Percentiles rank a stretch among this genome's conserved stretches.
Evolutionary conservation across 2,888 invertebrate genomes (phyloP).

Genomic region (Asteroscopus sphinx): DNA sequence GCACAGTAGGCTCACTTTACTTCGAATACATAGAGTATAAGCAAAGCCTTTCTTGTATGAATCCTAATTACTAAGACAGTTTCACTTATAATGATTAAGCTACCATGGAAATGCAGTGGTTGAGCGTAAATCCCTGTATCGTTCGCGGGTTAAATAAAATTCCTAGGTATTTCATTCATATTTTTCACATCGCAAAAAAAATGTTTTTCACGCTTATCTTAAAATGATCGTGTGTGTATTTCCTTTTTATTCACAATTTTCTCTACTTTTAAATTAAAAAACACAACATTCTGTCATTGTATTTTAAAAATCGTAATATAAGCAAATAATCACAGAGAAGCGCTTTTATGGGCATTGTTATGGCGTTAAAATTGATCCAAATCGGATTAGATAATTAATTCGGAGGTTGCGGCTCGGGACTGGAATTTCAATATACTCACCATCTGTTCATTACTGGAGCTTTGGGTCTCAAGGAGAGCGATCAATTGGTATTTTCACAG

Average conservation of each 20-base stretch:
- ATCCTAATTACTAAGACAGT: too few species aligned
- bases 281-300: background rate
- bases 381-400: slow-evolving; percentile 52
- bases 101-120: too few species aligned
- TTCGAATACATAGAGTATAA: too few species aligned
- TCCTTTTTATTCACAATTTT: background rate
- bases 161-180: background rate
- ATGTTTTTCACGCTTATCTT: background rate
- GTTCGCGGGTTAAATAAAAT: too few species aligned
- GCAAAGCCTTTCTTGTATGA: too few species aligned
- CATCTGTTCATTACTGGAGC: slow-evolving; percentile 34
- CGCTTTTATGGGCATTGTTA: slow-evolving; percentile 53
- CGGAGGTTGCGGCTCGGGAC: slow-evolving; percentile 11
- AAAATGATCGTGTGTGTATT: background rate
- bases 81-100: too few species aligned
- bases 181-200: too few species aligned
- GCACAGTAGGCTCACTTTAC: too few species aligned
- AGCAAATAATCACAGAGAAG: slow-evolving; percentile 39
- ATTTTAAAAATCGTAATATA: slow-evolving; percentile 23
- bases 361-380: slow-evolving; percentile 50
- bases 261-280: background rate
- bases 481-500: slow-evolving; percentile 21
- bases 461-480: slow-evolving; percentile 8
- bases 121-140: too few species aligned
- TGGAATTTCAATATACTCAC: slow-evolving; percentile 29